Conservation (phyloP, 2,113 vertebrate species). For the Setophaga coronata region DNA sequence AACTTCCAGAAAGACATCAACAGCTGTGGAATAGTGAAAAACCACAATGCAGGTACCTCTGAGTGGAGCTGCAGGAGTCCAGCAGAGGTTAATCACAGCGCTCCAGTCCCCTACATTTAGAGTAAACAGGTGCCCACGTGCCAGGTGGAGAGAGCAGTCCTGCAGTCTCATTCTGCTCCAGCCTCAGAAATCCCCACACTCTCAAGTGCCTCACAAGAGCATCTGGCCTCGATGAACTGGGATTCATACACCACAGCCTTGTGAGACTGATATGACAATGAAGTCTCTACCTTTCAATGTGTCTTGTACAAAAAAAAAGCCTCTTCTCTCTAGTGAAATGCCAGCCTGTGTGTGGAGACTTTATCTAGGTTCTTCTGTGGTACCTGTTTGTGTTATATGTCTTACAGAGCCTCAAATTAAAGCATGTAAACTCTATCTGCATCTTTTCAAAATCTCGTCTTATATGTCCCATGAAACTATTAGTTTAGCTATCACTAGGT, state of each 20-base stretch:
- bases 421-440: not conserved
- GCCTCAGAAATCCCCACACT: not conserved
- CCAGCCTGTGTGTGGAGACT: not conserved
- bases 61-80: not conserved
- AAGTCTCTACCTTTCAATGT: not conserved
- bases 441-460: not conserved
- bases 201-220: not conserved
- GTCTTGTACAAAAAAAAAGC: not conserved
- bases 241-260: not conserved
- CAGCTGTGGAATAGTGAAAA: not conserved
- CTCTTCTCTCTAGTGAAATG: not conserved
- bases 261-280: not conserved
- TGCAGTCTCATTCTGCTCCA: not conserved
- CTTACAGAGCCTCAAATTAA: not conserved
- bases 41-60: not conserved
- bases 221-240: not conserved
- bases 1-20: not conserved
- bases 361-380: not conserved
- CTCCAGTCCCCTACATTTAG: not conserved
- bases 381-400: not conserved
- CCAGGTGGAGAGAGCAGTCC: not conserved
- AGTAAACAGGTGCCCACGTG: not conserved
- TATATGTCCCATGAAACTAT: conserved; percentile 26
- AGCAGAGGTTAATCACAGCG: not conserved
- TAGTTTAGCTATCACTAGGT: conserved; percentile 50